phyloP scores from a whole-genome alignment of 2,113 vertebrate species.

The Protobothrops flavoviridis region DNA sequence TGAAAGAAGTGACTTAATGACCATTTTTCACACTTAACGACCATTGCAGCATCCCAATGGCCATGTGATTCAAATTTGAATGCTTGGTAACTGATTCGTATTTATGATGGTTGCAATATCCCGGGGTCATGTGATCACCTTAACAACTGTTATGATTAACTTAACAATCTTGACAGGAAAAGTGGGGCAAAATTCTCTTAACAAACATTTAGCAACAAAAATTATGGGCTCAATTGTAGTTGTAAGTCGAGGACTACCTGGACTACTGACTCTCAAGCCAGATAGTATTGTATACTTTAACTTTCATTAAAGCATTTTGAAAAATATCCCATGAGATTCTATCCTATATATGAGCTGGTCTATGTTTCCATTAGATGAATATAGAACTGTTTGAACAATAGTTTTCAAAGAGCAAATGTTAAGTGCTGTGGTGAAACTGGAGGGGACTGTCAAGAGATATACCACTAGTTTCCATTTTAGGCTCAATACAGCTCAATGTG shows the following conservation, averaged over 20 bases:
- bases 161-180: background rate
- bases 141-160: background rate
- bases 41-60: background rate
- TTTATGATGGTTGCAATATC: background rate
- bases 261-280: background rate
- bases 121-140: background rate
- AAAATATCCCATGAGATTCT: background rate
- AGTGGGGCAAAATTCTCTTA: background rate
- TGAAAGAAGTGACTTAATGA: background rate
- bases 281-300: background rate
- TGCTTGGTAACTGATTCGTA: background rate
- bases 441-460: background rate
- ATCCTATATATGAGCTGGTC: background rate
- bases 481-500: background rate
- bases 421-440: background rate
- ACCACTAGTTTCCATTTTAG: background rate
- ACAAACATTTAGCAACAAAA: background rate
- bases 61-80: background rate
- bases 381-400: background rate
- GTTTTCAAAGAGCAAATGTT: background rate
- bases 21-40: background rate
- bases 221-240: background rate
- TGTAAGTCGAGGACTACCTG: background rate
- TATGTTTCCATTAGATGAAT: background rate
- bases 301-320: background rate